These are phyloP conservation scores for Protobothrops mucrosquamatus DNA, from an alignment of 2,113 vertebrate species.

Conservation along the genomic window DNA sequence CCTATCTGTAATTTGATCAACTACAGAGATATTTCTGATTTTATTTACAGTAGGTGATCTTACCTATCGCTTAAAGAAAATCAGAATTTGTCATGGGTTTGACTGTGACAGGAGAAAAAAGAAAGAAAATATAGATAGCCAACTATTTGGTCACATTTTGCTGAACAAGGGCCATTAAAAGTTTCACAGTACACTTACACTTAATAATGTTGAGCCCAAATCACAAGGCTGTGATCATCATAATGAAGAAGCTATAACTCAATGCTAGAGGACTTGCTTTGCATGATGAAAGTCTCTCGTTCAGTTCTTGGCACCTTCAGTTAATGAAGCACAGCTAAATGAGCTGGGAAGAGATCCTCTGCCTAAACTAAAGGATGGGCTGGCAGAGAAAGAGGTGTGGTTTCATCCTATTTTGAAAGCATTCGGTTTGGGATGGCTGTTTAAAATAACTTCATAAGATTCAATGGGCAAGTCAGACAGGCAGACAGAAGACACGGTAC, in stretches of 20 bases:
- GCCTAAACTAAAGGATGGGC: not conserved
- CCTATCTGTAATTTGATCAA: not conserved
- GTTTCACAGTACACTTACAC: not conserved
- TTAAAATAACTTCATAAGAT: not conserved
- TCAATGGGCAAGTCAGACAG: not conserved
- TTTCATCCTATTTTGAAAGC: not conserved
- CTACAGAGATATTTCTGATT: not conserved
- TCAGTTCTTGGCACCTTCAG: not conserved
- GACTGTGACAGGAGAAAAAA: not conserved
- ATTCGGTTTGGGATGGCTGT: not conserved
- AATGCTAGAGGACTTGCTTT: not conserved
- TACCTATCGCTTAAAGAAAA: not conserved
- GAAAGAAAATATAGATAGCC: not conserved
- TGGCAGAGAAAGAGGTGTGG: not conserved
- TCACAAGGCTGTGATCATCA: not conserved
- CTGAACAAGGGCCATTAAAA: not conserved
- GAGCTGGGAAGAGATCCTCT: not conserved
- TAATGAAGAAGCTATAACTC: not conserved
- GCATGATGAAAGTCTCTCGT: not conserved
- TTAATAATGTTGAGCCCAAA: not conserved
- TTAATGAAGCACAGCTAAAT: not conserved
- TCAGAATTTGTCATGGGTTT: not conserved
- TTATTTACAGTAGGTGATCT: not conserved
- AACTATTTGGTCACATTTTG: not conserved
- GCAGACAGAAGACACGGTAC: not conserved